Conservation (phyloP, 2,888 invertebrate species). For the Ectropis crepuscularia region DNA sequence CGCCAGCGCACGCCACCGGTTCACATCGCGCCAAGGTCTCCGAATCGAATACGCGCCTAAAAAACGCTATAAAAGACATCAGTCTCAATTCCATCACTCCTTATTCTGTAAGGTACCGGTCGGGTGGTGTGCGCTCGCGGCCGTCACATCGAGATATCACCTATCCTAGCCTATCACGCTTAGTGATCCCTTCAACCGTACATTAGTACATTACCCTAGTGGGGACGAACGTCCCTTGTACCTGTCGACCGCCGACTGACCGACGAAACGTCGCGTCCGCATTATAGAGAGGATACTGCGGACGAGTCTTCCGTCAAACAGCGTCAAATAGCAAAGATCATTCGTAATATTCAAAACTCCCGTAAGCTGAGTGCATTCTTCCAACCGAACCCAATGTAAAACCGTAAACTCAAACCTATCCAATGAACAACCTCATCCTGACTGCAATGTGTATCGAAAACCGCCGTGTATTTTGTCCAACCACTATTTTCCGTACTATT, state of each 20-base stretch:
- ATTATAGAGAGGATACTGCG: too few species aligned
- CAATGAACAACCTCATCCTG: slow-evolving; percentile 53
- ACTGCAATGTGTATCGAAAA: slow-evolving; percentile 47
- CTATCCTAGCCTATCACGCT: slow-evolving; percentile 61
- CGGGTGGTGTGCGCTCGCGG: slow-evolving; percentile 29
- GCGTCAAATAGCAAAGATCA: slow-evolving; percentile 12
- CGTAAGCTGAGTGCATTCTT: slow-evolving; percentile 42
- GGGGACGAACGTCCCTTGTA: slow-evolving; percentile 42
- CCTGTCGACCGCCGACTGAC: slow-evolving; percentile 37
- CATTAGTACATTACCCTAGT: slow-evolving; percentile 65
- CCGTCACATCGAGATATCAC: slow-evolving; percentile 47
- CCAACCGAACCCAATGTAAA: slow-evolving; percentile 40
- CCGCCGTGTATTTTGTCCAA: slow-evolving; percentile 62
- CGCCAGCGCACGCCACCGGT: slow-evolving; percentile 29
- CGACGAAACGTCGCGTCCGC: slow-evolving; percentile 14
- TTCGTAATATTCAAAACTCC: slow-evolving; percentile 29
- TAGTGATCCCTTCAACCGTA: slow-evolving; percentile 78
- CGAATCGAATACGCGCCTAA: slow-evolving; percentile 30
- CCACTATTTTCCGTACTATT: slow-evolving; percentile 72
- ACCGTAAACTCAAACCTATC: slow-evolving; percentile 48
- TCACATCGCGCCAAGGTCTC: slow-evolving; percentile 3
- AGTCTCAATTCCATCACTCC: slow-evolving; percentile 32
- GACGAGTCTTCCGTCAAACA: slow-evolving; percentile 12
- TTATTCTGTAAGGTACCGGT: slow-evolving; percentile 7
- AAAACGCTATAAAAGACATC: slow-evolving; percentile 36